Evolutionary conservation across 2,113 vertebrate species (phyloP).

Genomic region (Stigmatopora nigra): DNA sequence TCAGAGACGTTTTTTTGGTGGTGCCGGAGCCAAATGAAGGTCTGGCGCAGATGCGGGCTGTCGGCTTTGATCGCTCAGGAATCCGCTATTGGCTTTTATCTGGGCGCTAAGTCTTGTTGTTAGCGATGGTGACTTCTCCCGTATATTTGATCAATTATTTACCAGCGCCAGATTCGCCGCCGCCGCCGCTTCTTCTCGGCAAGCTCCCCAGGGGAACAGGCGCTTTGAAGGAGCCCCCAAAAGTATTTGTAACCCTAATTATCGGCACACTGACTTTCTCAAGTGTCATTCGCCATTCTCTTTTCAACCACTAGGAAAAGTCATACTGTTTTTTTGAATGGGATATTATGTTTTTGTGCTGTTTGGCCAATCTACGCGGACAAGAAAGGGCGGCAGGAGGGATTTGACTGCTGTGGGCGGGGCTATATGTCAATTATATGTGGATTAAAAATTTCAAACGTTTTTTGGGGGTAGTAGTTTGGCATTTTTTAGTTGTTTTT

Average conservation of each 20-base stretch:
- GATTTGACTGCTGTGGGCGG: too few species aligned
- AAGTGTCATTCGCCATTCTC: constrained; percentile 6
- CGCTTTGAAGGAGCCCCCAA: constrained; percentile 44
- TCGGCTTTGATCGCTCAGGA: constrained; percentile 54
- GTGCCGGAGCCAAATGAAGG: constrained; percentile 32
- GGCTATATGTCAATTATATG: too few species aligned
- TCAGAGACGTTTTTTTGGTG: not conserved
- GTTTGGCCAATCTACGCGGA: too few species aligned
- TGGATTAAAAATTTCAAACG: too few species aligned
- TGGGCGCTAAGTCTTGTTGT: constrained; percentile 62
- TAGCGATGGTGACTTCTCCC: constrained; percentile 62
- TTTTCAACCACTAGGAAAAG: constrained; percentile 37
- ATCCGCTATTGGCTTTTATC: constrained; percentile 62
- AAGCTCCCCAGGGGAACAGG: constrained; percentile 13
- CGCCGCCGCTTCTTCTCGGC: constrained; percentile 14
- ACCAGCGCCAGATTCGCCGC: constrained; percentile 43
- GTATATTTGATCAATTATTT: constrained; percentile 72
- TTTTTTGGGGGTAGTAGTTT: too few species aligned
- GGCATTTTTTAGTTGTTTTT: too few species aligned
- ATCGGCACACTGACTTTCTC: constrained; percentile 54
- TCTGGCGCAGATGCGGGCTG: constrained; percentile 26
- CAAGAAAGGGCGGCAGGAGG: too few species aligned
- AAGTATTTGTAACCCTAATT: constrained; percentile 61
- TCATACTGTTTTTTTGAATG: constrained; percentile 20
- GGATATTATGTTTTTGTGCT: not conserved